A percentile compares a stretch with the other conserved stretches of the same genome.
phyloP scores from a whole-genome alignment of 1,140 invertebrate species.

The Orius laevigatus region DNA sequence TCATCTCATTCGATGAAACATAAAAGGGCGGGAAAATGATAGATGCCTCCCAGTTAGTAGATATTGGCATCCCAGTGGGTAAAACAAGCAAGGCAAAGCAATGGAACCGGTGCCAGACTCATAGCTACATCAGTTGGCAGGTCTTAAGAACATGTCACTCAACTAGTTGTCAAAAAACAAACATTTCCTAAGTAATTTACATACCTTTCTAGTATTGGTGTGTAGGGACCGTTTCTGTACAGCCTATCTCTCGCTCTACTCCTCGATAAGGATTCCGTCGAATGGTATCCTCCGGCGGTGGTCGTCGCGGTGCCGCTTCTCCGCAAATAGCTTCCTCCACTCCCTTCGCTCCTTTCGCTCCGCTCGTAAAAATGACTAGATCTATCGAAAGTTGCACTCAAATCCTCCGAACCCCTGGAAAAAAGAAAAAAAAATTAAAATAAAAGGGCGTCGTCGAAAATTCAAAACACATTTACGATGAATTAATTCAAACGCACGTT shows the following conservation, averaged over 20 bases:
- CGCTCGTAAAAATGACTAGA: constrained; percentile 33
- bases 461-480: constrained; percentile 5
- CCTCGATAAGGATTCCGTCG: constrained; percentile 24
- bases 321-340: constrained; percentile 24
- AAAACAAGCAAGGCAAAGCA: too few species aligned
- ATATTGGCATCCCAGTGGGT: too few species aligned
- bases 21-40: too few species aligned
- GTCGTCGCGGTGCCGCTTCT: constrained; percentile 26
- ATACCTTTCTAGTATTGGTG: constrained; percentile 28
- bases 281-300: constrained; percentile 23
- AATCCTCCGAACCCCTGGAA: constrained; percentile 25
- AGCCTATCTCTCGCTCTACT: constrained; percentile 26
- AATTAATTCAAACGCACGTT: neutral
- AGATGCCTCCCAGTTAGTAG: too few species aligned
- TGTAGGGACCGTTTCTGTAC: constrained; percentile 33
- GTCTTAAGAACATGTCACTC: too few species aligned
- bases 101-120: too few species aligned
- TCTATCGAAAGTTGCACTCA: constrained; percentile 28
- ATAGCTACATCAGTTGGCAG: too few species aligned
- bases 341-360: constrained; percentile 16
- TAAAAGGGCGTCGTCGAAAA: constrained; percentile 6
- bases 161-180: too few species aligned
- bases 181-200: too few species aligned
- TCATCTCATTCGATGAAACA: too few species aligned
- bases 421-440: constrained; percentile 1